These are phyloP conservation scores for Patella pellucida DNA, from an alignment of 2,888 invertebrate species.

Conservation along the genomic window DNA sequence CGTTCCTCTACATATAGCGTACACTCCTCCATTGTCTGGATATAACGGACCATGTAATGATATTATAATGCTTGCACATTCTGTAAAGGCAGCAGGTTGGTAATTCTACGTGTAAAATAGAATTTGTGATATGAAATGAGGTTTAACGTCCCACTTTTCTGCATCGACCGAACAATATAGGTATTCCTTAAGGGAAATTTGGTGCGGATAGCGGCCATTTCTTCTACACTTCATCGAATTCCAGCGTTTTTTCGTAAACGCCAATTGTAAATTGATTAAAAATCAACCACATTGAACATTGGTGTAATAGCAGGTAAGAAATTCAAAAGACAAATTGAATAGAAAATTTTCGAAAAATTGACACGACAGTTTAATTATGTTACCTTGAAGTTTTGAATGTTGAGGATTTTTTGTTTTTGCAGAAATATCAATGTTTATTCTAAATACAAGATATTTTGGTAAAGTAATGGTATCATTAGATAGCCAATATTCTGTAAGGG, in stretches of 20 bases:
- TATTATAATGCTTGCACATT: constrained; percentile 90
- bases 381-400: not conserved
- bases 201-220: too few relatives aligned
- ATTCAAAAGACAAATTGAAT: too few relatives aligned
- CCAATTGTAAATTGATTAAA: too few relatives aligned
- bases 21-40: constrained; percentile 77
- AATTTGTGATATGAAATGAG: too few relatives aligned
- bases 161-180: too few relatives aligned
- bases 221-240: too few relatives aligned
- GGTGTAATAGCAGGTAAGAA: too few relatives aligned
- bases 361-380: not conserved
- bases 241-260: too few relatives aligned
- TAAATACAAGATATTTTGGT: constrained; percentile 87
- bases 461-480: constrained; percentile 86
- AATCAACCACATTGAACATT: too few relatives aligned
- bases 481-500: constrained; percentile 76
- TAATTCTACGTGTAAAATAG: not conserved
- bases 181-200: too few relatives aligned
- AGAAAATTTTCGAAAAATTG: too few relatives aligned
- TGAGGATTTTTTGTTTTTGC: constrained; percentile 38
- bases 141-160: too few relatives aligned
- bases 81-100: constrained; percentile 79
- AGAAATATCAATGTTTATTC: constrained; percentile 80
- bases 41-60: constrained; percentile 87
- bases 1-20: constrained; percentile 80